Evolutionary conservation across 1,140 invertebrate species (phyloP).

Genomic region (Drosophila asahinai): DNA sequence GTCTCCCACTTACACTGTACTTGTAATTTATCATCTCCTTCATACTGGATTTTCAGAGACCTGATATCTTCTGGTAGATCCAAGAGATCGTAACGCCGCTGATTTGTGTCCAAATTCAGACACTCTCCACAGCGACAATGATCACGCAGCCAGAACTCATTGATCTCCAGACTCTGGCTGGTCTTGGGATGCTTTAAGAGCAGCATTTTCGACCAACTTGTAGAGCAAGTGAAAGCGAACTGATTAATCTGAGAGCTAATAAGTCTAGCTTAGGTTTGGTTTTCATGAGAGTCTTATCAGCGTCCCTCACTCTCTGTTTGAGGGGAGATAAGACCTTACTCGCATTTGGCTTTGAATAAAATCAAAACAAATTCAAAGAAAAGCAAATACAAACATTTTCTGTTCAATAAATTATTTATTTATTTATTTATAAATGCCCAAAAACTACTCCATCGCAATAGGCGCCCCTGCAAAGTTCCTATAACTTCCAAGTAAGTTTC

Average conservation of each 20-base stretch:
- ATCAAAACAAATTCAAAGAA: neutral
- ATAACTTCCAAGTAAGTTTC: too few relatives aligned
- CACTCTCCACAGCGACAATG: constrained; percentile 77
- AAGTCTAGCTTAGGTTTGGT: neutral
- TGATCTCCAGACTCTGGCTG: constrained; percentile 41
- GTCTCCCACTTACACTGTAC: constrained; percentile 52
- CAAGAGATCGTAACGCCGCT: constrained; percentile 72
- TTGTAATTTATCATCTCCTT: constrained; percentile 4
- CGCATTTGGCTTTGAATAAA: neutral
- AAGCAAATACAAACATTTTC: neutral
- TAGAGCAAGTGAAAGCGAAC: constrained; percentile 11
- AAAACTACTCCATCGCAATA: neutral
- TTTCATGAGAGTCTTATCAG: constrained; percentile 10
- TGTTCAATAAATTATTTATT: neutral
- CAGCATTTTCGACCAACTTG: constrained; percentile 34
- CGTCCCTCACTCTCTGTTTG: neutral
- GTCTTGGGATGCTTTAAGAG: constrained; percentile 45
- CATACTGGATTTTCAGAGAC: constrained; percentile 18
- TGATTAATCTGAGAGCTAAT: constrained; percentile 1
- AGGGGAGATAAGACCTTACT: constrained; percentile 5
- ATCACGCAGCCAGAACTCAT: constrained; percentile 77
- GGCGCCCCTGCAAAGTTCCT: neutral
- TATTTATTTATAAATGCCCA: neutral
- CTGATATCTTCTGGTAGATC: constrained; percentile 66
- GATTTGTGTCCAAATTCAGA: constrained; percentile 71